Conservation (phyloP, 2,797 vertebrate genomes). For the Arrhamphus sclerolepis region DNA sequence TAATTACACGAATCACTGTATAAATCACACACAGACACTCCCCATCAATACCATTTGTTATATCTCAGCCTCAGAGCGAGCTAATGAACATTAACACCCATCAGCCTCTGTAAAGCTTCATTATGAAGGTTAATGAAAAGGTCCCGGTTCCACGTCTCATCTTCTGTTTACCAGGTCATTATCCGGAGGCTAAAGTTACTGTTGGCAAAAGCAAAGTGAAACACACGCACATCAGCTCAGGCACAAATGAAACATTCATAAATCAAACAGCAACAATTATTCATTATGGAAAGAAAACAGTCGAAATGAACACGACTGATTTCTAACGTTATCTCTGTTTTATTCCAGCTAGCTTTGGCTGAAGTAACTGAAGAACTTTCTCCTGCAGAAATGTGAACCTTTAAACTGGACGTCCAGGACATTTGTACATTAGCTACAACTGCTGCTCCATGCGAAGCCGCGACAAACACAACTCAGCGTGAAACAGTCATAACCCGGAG, state of each 20-base stretch:
- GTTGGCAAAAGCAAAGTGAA: not conserved
- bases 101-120: conserved; percentile 38
- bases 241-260: not conserved
- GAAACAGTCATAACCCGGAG: too few relatives aligned
- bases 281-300: too few relatives aligned
- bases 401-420: too few relatives aligned
- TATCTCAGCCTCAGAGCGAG: conserved; percentile 11
- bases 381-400: too few relatives aligned
- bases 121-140: conserved; percentile 51
- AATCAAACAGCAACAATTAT: not conserved
- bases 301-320: too few relatives aligned
- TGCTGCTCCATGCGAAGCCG: too few relatives aligned
- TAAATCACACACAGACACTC: conserved; percentile 31
- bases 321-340: too few relatives aligned
- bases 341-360: too few relatives aligned
- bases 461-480: too few relatives aligned
- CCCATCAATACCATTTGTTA: conserved; percentile 36
- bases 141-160: conserved; percentile 26
- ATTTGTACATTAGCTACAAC: too few relatives aligned
- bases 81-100: conserved; percentile 33
- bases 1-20: conserved; percentile 34
- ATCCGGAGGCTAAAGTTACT: not conserved
- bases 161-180: conserved; percentile 38
- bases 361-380: too few relatives aligned
- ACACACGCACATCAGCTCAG: not conserved